phyloP scores from a whole-genome alignment of 2,888 invertebrate genomes.

The Agriopis aurantiaria region DNA sequence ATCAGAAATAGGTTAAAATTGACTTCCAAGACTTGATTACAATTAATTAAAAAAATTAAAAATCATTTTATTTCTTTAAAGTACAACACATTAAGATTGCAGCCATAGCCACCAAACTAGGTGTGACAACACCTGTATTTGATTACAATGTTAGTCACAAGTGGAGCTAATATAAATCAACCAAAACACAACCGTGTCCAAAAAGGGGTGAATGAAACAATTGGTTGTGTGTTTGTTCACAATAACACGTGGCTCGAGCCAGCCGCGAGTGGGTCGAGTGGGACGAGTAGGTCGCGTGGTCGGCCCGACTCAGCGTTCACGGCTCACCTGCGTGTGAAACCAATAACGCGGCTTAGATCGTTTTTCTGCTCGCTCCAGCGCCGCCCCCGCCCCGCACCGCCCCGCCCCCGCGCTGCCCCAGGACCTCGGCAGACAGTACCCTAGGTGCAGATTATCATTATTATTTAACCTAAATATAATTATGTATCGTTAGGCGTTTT shows the following conservation, averaged over 20 bases:
- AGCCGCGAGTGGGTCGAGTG: not conserved
- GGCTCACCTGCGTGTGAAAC: slow-evolving; percentile 36
- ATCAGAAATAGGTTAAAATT: too few relatives aligned
- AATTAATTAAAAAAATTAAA: too few relatives aligned
- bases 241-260: not conserved
- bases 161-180: too few relatives aligned
- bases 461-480: not conserved
- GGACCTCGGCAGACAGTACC: not conserved
- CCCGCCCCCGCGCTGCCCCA: not conserved
- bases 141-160: too few relatives aligned
- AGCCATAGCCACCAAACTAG: too few relatives aligned
- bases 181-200: too few relatives aligned
- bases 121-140: too few relatives aligned
- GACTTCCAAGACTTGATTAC: too few relatives aligned
- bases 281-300: too few relatives aligned
- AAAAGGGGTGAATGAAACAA: not conserved
- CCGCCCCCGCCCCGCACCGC: slow-evolving; percentile 10
- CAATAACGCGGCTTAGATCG: slow-evolving; percentile 37
- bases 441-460: not conserved
- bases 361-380: slow-evolving; percentile 32
- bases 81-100: too few relatives aligned
- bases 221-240: not conserved
- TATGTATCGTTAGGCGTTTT: too few relatives aligned
- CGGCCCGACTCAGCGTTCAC: slow-evolving; percentile 32
- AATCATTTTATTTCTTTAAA: too few relatives aligned